These are phyloP conservation scores for Actinemys pallida DNA, from an alignment of 2,113 vertebrate genomes.

Conservation along the genomic window DNA sequence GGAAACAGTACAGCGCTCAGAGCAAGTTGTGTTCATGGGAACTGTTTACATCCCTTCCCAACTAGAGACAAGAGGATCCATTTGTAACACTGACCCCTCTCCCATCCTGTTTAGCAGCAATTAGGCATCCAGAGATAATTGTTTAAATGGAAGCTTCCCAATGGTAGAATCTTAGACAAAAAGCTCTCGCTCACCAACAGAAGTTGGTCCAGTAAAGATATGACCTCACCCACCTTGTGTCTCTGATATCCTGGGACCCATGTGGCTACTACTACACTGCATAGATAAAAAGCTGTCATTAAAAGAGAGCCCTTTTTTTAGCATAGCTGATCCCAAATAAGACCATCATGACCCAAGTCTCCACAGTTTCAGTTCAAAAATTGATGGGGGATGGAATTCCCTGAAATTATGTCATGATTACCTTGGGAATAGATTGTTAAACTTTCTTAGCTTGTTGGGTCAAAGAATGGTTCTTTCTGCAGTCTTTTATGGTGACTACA, in stretches of 20 bases:
- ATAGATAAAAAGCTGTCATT: not conserved
- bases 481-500: rapidly evolving
- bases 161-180: not conserved
- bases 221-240: not conserved
- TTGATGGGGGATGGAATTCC: not conserved
- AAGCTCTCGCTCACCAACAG: not conserved
- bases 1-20: not conserved
- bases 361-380: not conserved
- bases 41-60: not conserved
- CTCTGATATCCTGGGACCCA: not conserved
- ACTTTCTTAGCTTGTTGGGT: not conserved
- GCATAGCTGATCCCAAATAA: not conserved
- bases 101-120: not conserved
- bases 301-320: not conserved
- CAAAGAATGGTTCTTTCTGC: not conserved
- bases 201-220: not conserved
- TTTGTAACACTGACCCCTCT: not conserved
- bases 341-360: not conserved
- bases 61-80: not conserved
- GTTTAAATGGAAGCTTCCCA: not conserved
- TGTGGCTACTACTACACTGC: not conserved
- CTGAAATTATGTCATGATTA: not conserved
- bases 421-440: not conserved
- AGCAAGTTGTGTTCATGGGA: not conserved
- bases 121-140: not conserved